phyloP scores from a whole-genome alignment of 2,113 vertebrate species.

The Microcebus tavaratra region DNA sequence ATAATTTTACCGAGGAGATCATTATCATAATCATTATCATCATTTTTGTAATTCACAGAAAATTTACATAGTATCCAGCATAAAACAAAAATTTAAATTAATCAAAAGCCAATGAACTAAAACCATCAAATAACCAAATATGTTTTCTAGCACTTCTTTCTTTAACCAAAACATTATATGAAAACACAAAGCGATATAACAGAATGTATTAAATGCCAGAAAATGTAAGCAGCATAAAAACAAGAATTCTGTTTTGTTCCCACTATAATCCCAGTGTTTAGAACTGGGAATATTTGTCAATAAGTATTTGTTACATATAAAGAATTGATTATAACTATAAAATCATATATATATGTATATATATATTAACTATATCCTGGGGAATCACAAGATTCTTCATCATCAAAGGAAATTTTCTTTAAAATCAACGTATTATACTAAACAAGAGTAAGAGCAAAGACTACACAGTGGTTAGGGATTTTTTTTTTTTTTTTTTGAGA shows the following conservation, averaged over 20 bases:
- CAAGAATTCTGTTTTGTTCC: background rate
- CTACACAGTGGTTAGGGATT: too few relatives aligned
- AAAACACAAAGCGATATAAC: background rate
- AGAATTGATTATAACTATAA: background rate
- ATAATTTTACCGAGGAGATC: background rate
- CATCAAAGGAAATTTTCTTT: too few relatives aligned
- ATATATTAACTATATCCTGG: too few relatives aligned
- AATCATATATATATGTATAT: background rate
- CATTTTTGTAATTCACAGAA: background rate
- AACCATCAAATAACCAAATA: background rate
- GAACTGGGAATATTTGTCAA: background rate
- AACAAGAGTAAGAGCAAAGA: too few relatives aligned
- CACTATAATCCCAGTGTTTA: background rate
- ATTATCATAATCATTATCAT: background rate
- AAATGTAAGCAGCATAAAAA: background rate
- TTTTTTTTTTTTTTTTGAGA: too few relatives aligned
- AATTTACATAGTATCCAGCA: background rate
- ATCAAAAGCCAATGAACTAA: conserved; percentile 17
- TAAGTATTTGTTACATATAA: background rate
- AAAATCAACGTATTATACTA: too few relatives aligned
- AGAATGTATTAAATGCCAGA: conserved; percentile 1
- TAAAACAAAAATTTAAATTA: background rate
- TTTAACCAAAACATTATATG: background rate
- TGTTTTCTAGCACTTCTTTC: background rate
- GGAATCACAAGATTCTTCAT: too few relatives aligned